A percentile compares a stretch with the other conserved stretches of the same genome.
Evolutionary conservation across 1,140 invertebrate genomes (phyloP).

Genomic region (Bombus confusus): DNA sequence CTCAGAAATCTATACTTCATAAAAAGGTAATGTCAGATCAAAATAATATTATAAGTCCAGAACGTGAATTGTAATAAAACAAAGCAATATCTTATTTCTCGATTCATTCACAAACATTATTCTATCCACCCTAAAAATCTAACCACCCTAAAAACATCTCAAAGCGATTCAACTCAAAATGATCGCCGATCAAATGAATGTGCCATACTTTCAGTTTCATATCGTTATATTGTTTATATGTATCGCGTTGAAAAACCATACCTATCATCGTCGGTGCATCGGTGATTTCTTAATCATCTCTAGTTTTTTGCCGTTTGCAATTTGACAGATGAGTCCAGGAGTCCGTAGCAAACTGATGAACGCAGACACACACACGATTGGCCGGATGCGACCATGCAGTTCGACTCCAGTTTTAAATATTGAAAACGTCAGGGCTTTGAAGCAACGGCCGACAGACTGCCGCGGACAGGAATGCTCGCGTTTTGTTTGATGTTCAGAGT

Average conservation of each 20-base stretch:
- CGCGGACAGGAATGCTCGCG: constrained; percentile 59
- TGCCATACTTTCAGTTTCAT: background rate
- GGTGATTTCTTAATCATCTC: constrained; percentile 16
- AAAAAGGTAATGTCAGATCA: background rate
- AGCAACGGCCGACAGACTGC: constrained; percentile 60
- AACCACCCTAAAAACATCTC: background rate
- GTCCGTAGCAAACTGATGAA: background rate
- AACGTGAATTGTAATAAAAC: too few relatives aligned
- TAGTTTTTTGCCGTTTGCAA: constrained; percentile 19
- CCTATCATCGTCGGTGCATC: too few relatives aligned
- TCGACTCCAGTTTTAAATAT: constrained; percentile 66
- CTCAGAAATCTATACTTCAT: background rate
- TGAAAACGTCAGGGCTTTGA: constrained; percentile 72
- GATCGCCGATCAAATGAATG: background rate
- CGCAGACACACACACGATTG: background rate
- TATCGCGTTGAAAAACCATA: background rate
- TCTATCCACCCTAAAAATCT: too few relatives aligned
- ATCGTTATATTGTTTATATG: background rate
- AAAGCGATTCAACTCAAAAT: background rate
- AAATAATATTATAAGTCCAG: background rate
- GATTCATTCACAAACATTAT: too few relatives aligned
- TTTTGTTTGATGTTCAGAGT: constrained; percentile 66
- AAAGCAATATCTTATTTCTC: too few relatives aligned
- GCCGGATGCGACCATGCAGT: constrained; percentile 14
- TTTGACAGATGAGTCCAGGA: constrained; percentile 4